Conservation (phyloP, 2,113 vertebrate genomes). For the Danionella cerebrum region DNA sequence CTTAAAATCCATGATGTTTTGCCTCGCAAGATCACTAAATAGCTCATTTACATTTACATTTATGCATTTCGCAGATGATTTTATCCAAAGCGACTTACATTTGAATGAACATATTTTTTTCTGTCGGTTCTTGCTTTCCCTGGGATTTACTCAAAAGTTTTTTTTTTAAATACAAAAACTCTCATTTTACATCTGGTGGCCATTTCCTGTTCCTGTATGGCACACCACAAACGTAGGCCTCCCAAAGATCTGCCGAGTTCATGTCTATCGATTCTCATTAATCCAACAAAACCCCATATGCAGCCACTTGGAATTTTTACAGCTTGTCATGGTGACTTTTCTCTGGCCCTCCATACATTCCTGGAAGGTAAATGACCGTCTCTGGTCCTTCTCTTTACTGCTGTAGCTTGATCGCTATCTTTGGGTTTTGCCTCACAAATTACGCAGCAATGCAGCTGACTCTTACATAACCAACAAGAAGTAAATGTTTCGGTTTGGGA, state of each 20-base stretch:
- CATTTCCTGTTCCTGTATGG: neutral
- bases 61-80: no score
- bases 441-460: conserved; percentile 41
- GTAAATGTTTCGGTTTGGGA: conserved; percentile 64
- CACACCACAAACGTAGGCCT: neutral
- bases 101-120: no score
- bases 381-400: conserved; percentile 6
- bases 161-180: no score
- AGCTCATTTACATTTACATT: no score
- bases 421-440: conserved; percentile 44
- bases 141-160: no score
- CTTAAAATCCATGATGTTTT: no score
- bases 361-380: neutral
- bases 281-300: no score
- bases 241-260: neutral
- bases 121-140: no score
- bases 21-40: no score
- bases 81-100: no score
- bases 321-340: neutral
- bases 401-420: conserved; percentile 41
- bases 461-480: conserved; percentile 60
- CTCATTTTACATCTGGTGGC: no score
- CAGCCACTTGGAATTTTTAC: conserved; percentile 3
- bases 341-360: conserved; percentile 13
- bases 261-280: no score